Base-by-base conservation (phyloP, 2,888 invertebrate species). In the Drosophila multiciliata region DNA sequence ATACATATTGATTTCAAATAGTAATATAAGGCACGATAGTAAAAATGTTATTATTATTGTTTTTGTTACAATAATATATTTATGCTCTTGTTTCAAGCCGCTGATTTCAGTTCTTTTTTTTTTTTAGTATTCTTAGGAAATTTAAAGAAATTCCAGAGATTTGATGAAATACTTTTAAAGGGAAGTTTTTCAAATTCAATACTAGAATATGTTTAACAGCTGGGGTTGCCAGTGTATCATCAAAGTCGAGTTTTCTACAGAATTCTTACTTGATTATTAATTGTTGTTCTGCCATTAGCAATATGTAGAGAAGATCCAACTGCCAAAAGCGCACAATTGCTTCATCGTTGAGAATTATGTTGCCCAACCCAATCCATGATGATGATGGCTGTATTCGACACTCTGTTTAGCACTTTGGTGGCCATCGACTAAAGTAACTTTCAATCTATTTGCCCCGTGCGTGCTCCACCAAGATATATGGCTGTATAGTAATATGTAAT, bases 281-380 rank as follows among this genome's bases (percentile, higher is more conserved):
- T 45, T 23, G 23, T 23, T 45, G 20, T 23, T n/a, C n/a, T 29
- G 52, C 35, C 32, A 42, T 66, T 66, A 66, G 29, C 35, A 35
- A 17, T 49, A 32, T 36, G 38, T 17, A 26, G 32, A 55, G 8
- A 15, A 38, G 20, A 60, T 57, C 55, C 55, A 38, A 65, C 45
- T 66, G n/a, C 42, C 48, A 20, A 26, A 59, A 48, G 75, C 66
- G 69, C 62, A 68, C 63, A 89, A 83, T 83, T 83, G 83, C 83
- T 77, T 74, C 80, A 86, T 83, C 62, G 58, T 70, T 33, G 64
- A 49, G 70, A 79, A 86, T 86, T 82, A 76, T 78, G 65, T 82
- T 62, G 52, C 63, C 65, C 67, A 59, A 42, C 58, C 45, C 59
- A 54, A 59, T 62, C 60, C 66, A 66, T 54, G 73, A 49, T 53